These are phyloP conservation scores for Zoanthus solanderi DNA, from an alignment of 92 coral and sea anemone species.

Conservation along the genomic window DNA sequence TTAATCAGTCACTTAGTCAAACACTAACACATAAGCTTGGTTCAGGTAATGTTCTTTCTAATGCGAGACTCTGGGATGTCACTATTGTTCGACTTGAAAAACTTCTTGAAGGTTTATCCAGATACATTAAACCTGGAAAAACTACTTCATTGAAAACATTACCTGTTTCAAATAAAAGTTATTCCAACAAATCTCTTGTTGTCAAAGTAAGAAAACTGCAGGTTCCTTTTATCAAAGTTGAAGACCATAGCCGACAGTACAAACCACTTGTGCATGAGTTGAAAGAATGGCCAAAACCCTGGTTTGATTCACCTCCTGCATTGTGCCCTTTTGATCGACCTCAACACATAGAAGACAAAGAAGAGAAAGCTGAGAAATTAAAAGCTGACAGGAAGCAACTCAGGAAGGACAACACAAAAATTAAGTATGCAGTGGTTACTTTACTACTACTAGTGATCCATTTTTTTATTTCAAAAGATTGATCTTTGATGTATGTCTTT, in stretches of 20 bases:
- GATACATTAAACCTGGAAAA: slow-evolving; percentile 57
- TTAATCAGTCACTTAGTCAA: slow-evolving; percentile 69
- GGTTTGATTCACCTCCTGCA: slow-evolving; percentile 77
- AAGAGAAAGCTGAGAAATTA: slow-evolving; percentile 22
- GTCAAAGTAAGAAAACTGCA: slow-evolving; percentile 80
- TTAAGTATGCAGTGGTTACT: slow-evolving; percentile 5
- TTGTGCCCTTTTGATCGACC: slow-evolving; percentile 95
- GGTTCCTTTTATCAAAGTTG: slow-evolving; percentile 89
- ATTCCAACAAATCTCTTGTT: slow-evolving; percentile 60
- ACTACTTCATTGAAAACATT: slow-evolving; percentile 11
- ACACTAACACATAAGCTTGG: slow-evolving; percentile 77
- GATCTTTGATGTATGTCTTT: too few relatives aligned
- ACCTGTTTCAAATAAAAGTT: slow-evolving; percentile 50
- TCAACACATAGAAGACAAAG: slow-evolving; percentile 9
- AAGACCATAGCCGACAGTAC: slow-evolving; percentile 87
- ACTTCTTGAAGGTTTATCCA: slow-evolving; percentile 72
- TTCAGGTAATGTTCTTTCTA: slow-evolving; percentile 80
- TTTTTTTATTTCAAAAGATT: too few relatives aligned
- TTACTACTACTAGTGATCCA: not conserved
- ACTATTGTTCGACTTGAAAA: slow-evolving; percentile 73
- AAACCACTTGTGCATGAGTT: slow-evolving; percentile 93
- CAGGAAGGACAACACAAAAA: slow-evolving; percentile 9
- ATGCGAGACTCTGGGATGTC: slow-evolving; percentile 94
- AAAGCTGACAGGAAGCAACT: slow-evolving; percentile 57
- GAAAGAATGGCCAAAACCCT: slow-evolving; percentile 92